Conservation (phyloP, 2,888 invertebrate species). For the Eupithecia centaureata region DNA sequence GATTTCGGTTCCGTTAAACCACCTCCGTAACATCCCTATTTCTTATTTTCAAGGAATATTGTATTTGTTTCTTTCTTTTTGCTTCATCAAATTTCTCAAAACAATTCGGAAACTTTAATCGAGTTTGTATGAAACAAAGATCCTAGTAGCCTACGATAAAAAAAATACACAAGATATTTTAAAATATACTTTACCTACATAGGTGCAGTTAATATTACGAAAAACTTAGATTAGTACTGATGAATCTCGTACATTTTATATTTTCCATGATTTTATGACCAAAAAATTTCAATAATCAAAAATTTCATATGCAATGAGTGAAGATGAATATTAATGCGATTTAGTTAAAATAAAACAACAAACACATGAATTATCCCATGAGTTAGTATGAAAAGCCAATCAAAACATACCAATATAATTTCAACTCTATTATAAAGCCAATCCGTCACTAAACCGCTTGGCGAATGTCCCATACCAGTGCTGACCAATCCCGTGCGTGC, state of each 20-base stretch:
- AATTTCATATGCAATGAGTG: constrained; percentile 9
- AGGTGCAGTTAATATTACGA: constrained; percentile 1
- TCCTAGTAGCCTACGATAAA: too few species aligned
- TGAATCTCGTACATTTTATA: neutral
- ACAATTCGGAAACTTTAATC: too few species aligned
- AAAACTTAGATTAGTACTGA: neutral
- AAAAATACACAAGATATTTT: too few species aligned
- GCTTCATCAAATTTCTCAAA: too few species aligned
- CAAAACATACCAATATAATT: constrained; percentile 34
- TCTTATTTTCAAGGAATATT: too few species aligned
- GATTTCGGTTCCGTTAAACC: too few species aligned
- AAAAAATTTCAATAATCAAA: neutral
- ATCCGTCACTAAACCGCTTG: constrained; percentile 67
- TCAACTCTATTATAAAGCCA: constrained; percentile 43
- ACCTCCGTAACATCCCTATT: too few species aligned
- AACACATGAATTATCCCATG: constrained; percentile 12
- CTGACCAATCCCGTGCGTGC: constrained; percentile 60
- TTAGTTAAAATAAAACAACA: constrained; percentile 20
- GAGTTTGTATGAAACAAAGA: too few species aligned
- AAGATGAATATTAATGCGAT: constrained; percentile 17
- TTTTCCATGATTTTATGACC: neutral
- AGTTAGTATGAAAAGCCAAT: constrained; percentile 38
- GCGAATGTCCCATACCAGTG: constrained; percentile 57
- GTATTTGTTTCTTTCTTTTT: too few species aligned
- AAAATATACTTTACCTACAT: too few species aligned